Evolutionary conservation across 2,888 invertebrate species (phyloP), one percentile per base, ranked within the genome.

Genomic region (Atethmia centrago): DNA sequence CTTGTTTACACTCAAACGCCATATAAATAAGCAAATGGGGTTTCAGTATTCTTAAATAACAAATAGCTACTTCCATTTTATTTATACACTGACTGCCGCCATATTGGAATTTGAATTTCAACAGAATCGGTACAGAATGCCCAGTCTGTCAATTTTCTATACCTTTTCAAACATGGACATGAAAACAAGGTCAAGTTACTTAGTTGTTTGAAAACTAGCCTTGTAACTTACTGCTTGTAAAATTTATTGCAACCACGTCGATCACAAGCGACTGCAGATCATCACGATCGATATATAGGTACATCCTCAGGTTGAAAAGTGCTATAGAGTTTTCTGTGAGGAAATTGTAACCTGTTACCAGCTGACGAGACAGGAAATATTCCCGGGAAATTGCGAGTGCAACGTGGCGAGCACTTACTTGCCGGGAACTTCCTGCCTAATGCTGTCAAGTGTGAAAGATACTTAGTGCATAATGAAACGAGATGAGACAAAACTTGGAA

Each of bases 81-180:
- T 85, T 77, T 87, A 86, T 79, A 84, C 68, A 80, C 64, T 36
- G 59, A 51, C 62, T 64, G 69, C 73, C 74, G 68, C 74, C 78
- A 82, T 87, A 79, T 77, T 80, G 85, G 75, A 75, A 78, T 85
- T 83, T 67, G 45, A 77, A 82, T 85, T 85, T 82, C 78, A 82
- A 85, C 85, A 75, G 75, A 63, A 64, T 59, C 63, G 40, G 47
- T 67, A 65, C 42, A 71, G 67, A 67, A 64, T 56, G 71, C 47
- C 72, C 66, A 59, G 80, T 82, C 80, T 61, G 86, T 77, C 77
- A 83, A 90, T 91, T 92, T 87, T 89, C 87, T 85, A 90, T 89
- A 89, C 85, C 77, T 89, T 90, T 91, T 79, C 78, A 87, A 79
- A 79, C 90, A 87, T 90, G 86, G 88, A 77, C 85, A 80, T 87